Base-by-base conservation (phyloP, 2,797 vertebrate genomes). In the Mus spretus region DNA sequence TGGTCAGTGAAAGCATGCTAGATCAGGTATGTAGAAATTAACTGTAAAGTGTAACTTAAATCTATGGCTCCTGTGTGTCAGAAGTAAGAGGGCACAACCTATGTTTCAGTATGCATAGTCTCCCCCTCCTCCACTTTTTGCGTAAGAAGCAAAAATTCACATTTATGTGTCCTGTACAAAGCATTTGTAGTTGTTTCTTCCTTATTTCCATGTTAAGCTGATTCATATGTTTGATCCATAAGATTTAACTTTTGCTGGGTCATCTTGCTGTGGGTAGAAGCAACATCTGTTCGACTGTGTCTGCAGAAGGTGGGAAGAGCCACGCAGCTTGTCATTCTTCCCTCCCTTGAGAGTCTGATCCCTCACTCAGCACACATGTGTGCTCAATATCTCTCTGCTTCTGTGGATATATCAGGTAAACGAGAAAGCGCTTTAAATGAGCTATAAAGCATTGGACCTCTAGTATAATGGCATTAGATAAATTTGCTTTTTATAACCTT, bases 1-100 rank as follows among this genome's bases (percentile, higher is more conserved):
- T 98, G 12, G 98, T 99, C 92, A 99, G 98, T 97, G 98, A 94
- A 88, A 99, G 98, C 97, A 98, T 99, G 96, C 98, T 99, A 93
- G 98, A 99, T 98, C 99, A 99, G 99, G 99, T 99, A 97, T 96
- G 99, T 99, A 74, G 90, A 97, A 95, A 95, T 86, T 55, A 97
- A 92, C 77, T 87, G 55, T 75, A 44, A 95, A 92, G 79, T 91
- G 89, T 93, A 82, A 97, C 81, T 93, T 86, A 82, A 83, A 78
- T 57, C 13, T 72, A 28, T 92, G 24, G 7, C 63, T 77, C 79
- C 93, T 94, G 50, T 79, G 57, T n/a, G 83, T 37, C 79, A 77
- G 19, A 50, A 81, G 57, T 65, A 65, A 61, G 28, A 95, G 86
- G 50, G 84, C 63, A 28, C 81, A 31, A 44, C 84, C 77, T 78